Conservation (phyloP, 2,888 invertebrate species). For the Agonum fuliginosum region DNA sequence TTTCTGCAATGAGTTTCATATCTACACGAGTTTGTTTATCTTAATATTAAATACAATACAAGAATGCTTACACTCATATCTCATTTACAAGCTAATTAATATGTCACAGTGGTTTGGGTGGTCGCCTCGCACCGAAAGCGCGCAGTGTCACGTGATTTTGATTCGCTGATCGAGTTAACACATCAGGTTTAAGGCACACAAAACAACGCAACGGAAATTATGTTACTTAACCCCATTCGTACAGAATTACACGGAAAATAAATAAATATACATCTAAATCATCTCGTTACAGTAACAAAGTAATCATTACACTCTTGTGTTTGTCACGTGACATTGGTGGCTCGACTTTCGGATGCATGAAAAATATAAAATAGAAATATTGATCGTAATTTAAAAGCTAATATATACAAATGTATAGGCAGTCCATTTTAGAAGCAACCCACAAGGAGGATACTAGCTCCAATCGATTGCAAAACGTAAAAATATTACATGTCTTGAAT, state of each 20-base stretch:
- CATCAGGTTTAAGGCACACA: slow-evolving; percentile 51
- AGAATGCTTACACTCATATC: slow-evolving; percentile 57
- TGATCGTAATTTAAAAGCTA: slow-evolving; percentile 58
- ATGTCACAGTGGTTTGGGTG: slow-evolving; percentile 56
- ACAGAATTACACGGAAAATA: slow-evolving; percentile 25
- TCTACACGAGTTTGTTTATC: slow-evolving; percentile 56
- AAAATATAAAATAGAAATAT: slow-evolving; percentile 51
- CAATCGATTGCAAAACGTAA: slow-evolving; percentile 54
- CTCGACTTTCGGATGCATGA: slow-evolving; percentile 18
- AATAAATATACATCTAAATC: slow-evolving; percentile 48
- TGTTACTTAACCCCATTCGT: slow-evolving; percentile 38
- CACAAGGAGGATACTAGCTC: slow-evolving; percentile 55
- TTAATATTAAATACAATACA: slow-evolving; percentile 57
- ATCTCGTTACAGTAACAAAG: slow-evolving; percentile 41
- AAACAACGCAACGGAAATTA: slow-evolving; percentile 42
- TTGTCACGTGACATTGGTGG: slow-evolving; percentile 50
- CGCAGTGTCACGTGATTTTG: slow-evolving; percentile 50
- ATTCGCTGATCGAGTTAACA: slow-evolving; percentile 43
- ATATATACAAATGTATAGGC: slow-evolving; percentile 59
- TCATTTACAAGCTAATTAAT: slow-evolving; percentile 57
- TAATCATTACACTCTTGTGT: slow-evolving; percentile 41
- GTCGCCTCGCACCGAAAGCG: slow-evolving; percentile 44
- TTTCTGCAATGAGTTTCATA: slow-evolving; percentile 54
- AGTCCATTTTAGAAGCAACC: slow-evolving; percentile 57
- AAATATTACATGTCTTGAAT: slow-evolving; percentile 49